phyloP scores from a whole-genome alignment of 2,797 vertebrate genomes.

The Schizopygopsis malacanthus region DNA sequence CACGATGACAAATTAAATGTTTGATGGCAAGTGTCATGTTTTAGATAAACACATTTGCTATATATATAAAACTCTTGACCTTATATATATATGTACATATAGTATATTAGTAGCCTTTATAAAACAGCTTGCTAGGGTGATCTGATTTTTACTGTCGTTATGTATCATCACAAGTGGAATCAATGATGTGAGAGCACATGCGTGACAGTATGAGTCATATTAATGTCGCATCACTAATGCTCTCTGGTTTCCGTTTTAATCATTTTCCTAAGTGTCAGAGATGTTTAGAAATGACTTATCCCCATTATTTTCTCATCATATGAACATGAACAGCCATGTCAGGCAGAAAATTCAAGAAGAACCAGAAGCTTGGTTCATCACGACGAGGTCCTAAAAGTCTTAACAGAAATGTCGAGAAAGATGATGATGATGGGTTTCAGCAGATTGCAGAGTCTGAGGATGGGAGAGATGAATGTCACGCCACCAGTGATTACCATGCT shows the following conservation, averaged over 20 bases:
- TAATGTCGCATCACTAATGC: slow-evolving; percentile 7
- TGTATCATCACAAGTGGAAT: background rate
- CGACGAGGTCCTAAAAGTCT: slow-evolving; percentile 53
- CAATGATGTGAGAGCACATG: slow-evolving; percentile 8
- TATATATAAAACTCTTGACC: background rate
- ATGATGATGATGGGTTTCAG: slow-evolving; percentile 31
- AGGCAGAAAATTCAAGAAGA: slow-evolving; percentile 66
- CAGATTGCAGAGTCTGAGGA: slow-evolving; percentile 36
- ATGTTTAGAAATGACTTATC: slow-evolving; percentile 25
- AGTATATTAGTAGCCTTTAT: background rate
- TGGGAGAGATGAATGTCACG: slow-evolving; percentile 22
- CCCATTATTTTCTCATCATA: slow-evolving; percentile 65
- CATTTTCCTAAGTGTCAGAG: background rate
- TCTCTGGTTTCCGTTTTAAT: slow-evolving; percentile 37
- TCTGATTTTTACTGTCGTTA: background rate
- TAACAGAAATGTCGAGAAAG: slow-evolving; percentile 44
- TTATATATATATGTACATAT: background rate
- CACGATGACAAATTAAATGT: background rate
- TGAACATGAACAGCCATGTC: slow-evolving; percentile 67
- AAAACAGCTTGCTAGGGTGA: background rate
- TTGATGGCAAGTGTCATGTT: background rate
- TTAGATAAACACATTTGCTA: background rate
- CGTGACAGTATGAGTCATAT: slow-evolving; percentile 49
- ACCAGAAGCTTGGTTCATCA: slow-evolving; percentile 68
- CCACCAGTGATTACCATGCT: slow-evolving; percentile 30